Base-by-base conservation (phyloP, 2,888 invertebrate genomes). In the Cremastinae sp. region DNA sequence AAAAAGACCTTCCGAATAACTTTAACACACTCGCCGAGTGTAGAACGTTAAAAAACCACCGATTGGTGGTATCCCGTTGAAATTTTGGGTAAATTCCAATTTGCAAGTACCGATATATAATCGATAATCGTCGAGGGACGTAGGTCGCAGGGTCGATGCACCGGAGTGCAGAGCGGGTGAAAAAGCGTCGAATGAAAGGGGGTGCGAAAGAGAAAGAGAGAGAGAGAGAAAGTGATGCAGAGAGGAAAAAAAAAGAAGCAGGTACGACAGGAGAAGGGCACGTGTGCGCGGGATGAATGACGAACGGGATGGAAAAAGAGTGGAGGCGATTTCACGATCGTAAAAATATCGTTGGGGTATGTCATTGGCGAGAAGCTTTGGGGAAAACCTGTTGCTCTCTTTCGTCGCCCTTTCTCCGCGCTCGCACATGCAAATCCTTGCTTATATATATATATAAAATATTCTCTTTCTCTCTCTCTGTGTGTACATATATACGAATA, bases 311-410 rank as follows among this genome's bases (percentile, higher is more conserved):
- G 43, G 38, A 28, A 28, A 28, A 28, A 18, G 53, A 56, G 58
- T 61, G 62, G 53, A 61, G 70, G 58, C 41, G 66, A 43, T 58
- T 62, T 62, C 58, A 58, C 62, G 41, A 62, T 66, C 81, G 82
- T 80, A 84, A 84, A 85, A 84, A 86, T 78, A 75, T 86, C 84
- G 82, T 79, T 80, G 79, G 79, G 82, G 83, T 81, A 82, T 85
- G 87, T 86, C 85, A 86, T 85, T 84, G 83, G 83, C 5, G 28
- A n/a, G n/a, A 28, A 84, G 84, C 84, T 86, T 85, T 84, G 82
- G 84, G 81, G 28, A 5, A 79, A 83, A 88, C 88, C 88, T 88
- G 88, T 88, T 88, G 88, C 88, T 81, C 79, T 81, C 75, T 82
- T 28, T 76, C 69, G 79, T 82, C 79, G 77, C 82, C 81, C 83